These are phyloP conservation scores for Andrena marginata DNA, from an alignment of 2,888 invertebrate genomes.

Conservation along the genomic window DNA sequence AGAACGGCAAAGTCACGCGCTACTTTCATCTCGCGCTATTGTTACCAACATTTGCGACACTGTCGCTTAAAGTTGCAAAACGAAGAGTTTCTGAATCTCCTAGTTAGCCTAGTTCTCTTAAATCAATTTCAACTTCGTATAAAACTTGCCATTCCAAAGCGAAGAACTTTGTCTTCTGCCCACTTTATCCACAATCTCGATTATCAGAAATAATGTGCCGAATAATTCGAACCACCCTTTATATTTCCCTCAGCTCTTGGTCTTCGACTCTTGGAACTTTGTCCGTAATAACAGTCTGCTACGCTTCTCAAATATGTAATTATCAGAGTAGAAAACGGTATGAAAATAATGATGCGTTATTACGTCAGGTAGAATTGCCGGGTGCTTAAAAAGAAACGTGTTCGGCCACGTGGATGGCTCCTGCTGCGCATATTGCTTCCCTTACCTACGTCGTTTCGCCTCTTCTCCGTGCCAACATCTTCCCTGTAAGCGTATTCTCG, in stretches of 20 bases:
- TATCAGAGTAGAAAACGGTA: neutral
- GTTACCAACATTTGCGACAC: neutral
- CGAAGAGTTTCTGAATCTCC: too few relatives aligned
- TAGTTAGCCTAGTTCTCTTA: too few relatives aligned
- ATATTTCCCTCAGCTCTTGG: neutral
- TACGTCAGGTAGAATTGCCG: conserved; percentile 13
- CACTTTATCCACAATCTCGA: too few relatives aligned
- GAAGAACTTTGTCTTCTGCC: neutral
- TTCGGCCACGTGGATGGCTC: conserved; percentile 20
- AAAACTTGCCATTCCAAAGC: neutral
- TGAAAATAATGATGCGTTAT: conserved; percentile 45
- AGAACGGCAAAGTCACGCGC: neutral
- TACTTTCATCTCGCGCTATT: neutral
- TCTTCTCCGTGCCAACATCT: conserved; percentile 34
- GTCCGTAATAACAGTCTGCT: neutral
- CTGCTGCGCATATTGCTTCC: conserved; percentile 52
- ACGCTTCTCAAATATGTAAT: neutral
- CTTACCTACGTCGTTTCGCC: neutral
- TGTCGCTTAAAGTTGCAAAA: neutral
- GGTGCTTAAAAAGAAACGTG: conserved; percentile 13
- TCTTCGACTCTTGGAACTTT: neutral
- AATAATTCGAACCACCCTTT: neutral
- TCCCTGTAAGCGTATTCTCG: conserved; percentile 35
- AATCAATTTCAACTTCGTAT: neutral
- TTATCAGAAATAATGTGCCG: too few relatives aligned